Evolutionary conservation across 1,140 invertebrate genomes (phyloP), one percentile per base, ranked within the genome.

Genomic region (Littorina saxatilis): DNA sequence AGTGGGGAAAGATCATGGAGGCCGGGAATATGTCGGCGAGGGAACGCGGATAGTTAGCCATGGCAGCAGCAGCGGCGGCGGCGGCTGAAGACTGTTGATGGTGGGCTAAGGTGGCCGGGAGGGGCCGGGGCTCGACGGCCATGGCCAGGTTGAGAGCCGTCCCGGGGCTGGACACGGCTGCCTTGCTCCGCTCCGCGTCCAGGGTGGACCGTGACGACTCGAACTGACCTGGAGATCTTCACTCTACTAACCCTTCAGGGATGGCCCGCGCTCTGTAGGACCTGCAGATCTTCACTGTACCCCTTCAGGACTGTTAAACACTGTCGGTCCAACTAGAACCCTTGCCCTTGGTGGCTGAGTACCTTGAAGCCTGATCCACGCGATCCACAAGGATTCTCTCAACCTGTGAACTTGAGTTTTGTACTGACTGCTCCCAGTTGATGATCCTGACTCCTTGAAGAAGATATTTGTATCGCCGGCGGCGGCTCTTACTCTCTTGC

Each of bases 1-100:
- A 78, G 52, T 87, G 87, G 58, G 85, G 86, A 85, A 88, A 84
- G 70, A 79, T 79, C 68, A 79, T 50, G 52, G 77, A 74, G 20
- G 79, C 52, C 0, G 82, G 82, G 11, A 79, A 43, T 15, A 83
- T 32, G 66, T 83, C 82, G 13, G 77, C 55, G 20, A 83, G 52
- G 39, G 76, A 74, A 5, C 82, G 20, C 0, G 77, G 77, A 29
- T 80, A 72, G 27, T 35, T 27, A 4, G 40, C 50, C 35, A 17
- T 15, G 37, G 70, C 70, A 13, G 61, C 61, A 15, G 61, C 61
- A 7, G 70, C 70, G 2, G 70, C 70, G 13, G 70, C 70, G 11
- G 70, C 37, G 23, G 70, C 37, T 32, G 76, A 37, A 13, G 70
- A 9, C 11, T 55, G 58, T 23, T 63, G 76, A 15, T 55, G 76